Base-by-base conservation (phyloP, 2,797 vertebrate species). In the Gallinago nigripennis region DNA sequence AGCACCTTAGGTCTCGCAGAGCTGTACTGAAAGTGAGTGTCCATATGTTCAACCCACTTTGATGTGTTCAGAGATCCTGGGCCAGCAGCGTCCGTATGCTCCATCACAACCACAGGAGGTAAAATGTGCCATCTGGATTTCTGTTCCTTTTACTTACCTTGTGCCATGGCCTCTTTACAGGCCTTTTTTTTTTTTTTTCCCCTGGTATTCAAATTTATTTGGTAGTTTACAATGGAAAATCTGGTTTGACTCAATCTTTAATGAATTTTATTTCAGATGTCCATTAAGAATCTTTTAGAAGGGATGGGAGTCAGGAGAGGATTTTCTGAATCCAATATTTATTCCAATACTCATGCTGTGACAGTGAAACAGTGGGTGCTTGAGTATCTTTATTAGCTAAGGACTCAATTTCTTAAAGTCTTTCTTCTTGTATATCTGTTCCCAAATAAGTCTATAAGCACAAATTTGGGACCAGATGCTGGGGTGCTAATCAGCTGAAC, bases 21-120 rank as follows among this genome's bases (percentile, higher is more conserved):
- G 80, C 82, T 76, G 46, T 88, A 65, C 72, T 88, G 76, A 78
- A 57, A 86, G 68, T 15, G 13, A 88, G 90, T 46, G 93, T 95
- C 96, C 95, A 84, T 95, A 96, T 97, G 96, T 92, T 97, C 92
- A 91, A 71, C 87, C 88, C 85, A 51, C 80, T 95, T 86, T 58
- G 94, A 84, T 92, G 46, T 82, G 88, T 86, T 95, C 72, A 24
- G 77, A 75, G 87, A 94, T 92, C 90, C 57, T 90, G 91, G 94
- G 96, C 96, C 93, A 95, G 91, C 94, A 95, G 61, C 23, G 9
- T 86, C 82, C 61, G 19, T 95, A 95, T 95, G 96, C 93, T 92
- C 6, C 54, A 58, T 88, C 69, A 39, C 89, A 86, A 24, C 73
- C 84, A 43, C 6, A 83, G 87, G 85, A 96, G 77, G 90, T 83